Evolutionary conservation across 2,113 vertebrate genomes (phyloP).

Genomic region (Nannobrachium achirus): DNA sequence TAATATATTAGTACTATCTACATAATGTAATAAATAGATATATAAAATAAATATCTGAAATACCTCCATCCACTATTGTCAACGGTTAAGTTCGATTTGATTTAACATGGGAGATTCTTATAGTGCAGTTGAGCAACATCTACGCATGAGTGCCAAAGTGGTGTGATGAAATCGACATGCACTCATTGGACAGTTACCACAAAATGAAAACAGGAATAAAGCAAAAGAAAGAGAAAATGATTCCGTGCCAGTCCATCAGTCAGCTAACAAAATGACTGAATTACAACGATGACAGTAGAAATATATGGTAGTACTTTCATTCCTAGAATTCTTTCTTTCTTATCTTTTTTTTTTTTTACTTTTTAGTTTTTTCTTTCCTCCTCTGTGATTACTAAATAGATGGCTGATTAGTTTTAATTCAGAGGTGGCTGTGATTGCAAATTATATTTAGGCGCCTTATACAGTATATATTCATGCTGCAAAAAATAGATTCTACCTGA

Average conservation of each 20-base stretch:
- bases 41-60: constrained; percentile 70
- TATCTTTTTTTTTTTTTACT: not conserved
- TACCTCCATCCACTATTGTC: constrained; percentile 39
- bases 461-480: constrained; percentile 43
- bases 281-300: constrained; percentile 24
- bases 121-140: constrained; percentile 39
- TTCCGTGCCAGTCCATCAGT: constrained; percentile 27
- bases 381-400: constrained; percentile 8
- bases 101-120: constrained; percentile 28
- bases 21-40: constrained; percentile 73
- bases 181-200: constrained; percentile 24
- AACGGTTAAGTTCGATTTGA: constrained; percentile 28
- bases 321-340: too few relatives aligned
- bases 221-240: constrained; percentile 12
- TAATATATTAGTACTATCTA: constrained; percentile 76
- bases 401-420: not conserved
- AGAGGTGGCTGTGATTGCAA: constrained; percentile 28
- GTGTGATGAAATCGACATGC: not conserved
- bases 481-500: constrained; percentile 21
- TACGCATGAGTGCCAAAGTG: constrained; percentile 8
- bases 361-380: constrained; percentile 6
- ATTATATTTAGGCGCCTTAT: not conserved
- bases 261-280: constrained; percentile 21
- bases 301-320: not conserved
- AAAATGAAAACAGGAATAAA: not conserved